Evolutionary conservation across 2,888 invertebrate species (phyloP), one percentile per base, ranked within the genome.

Genomic region (Camptogramma bilineatum): DNA sequence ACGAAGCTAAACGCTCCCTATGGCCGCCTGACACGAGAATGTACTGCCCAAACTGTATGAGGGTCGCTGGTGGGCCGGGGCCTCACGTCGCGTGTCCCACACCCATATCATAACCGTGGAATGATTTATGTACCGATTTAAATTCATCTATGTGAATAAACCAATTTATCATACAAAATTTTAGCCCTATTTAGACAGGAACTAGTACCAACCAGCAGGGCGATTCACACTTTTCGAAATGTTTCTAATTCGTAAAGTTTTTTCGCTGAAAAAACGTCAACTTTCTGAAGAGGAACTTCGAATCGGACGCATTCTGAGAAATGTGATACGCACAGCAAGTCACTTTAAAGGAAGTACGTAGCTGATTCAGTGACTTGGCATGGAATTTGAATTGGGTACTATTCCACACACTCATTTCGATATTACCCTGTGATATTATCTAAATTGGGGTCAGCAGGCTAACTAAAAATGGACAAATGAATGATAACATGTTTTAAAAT

Each of bases 381-480:
- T n/a, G n/a, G n/a, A n/a, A n/a, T n/a, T n/a, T n/a, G n/a, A n/a
- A n/a, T n/a, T n/a, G n/a, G n/a, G n/a, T n/a, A n/a, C n/a, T n/a
- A n/a, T n/a, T n/a, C n/a, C n/a, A n/a, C n/a, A n/a, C n/a, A n/a
- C n/a, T n/a, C n/a, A n/a, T n/a, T n/a, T n/a, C n/a, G n/a, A n/a
- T n/a, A n/a, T n/a, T n/a, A n/a, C n/a, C n/a, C n/a, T n/a, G n/a
- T n/a, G n/a, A 18, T 51, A 18, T 31, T 44, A 51, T 42, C 19
- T 19, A 18, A 34, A 54, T 39, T 46, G 52, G 31, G 50, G 18
- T 54, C 50, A 56, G 18, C 10, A 18, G 47, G 55, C 48, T 47
- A 47, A n/a, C 34, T 47, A 48, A 28, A 55, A 56, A 46, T 46
- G 9, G 17, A 9, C 46, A 34, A 46, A 5, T 10, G n/a, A 39